These are phyloP conservation scores for Hemibagrus wyckioides DNA, from an alignment of 2,113 vertebrate species.

Conservation along the genomic window DNA sequence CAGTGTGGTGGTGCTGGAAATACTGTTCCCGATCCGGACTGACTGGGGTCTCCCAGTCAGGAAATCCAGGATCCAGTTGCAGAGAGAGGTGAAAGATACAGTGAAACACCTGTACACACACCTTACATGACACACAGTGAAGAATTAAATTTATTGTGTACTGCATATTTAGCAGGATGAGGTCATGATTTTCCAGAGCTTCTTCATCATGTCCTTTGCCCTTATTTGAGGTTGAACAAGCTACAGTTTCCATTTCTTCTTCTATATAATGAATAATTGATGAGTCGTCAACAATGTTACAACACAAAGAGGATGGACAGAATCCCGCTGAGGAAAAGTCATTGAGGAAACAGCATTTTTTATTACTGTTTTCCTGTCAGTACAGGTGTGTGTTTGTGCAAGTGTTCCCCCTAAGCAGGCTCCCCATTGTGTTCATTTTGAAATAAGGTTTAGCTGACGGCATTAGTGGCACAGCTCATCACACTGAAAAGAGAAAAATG, in stretches of 20 bases:
- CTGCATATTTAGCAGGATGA: background rate
- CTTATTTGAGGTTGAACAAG: too few species aligned
- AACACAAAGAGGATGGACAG: background rate
- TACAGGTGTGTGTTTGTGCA: background rate
- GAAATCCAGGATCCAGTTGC: too few species aligned
- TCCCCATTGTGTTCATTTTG: background rate
- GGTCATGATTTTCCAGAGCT: background rate
- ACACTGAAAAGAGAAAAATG: too few species aligned
- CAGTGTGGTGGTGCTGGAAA: too few species aligned
- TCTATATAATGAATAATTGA: background rate
- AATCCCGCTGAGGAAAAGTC: background rate
- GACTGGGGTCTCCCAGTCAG: too few species aligned
- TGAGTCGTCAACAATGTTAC: too few species aligned
- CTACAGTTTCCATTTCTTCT: too few species aligned
- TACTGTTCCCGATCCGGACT: too few species aligned
- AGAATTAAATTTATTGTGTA: background rate
- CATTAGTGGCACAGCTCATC: too few species aligned
- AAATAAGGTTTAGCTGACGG: background rate
- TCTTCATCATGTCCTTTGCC: background rate
- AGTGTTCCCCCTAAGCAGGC: background rate
- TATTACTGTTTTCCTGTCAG: background rate
- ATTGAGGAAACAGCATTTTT: too few species aligned
- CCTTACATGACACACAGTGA: background rate
- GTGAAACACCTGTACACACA: background rate
- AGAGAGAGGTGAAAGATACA: background rate